These are phyloP conservation scores for Osmerus mordax DNA, from an alignment of 2,113 vertebrate genomes.

Conservation along the genomic window DNA sequence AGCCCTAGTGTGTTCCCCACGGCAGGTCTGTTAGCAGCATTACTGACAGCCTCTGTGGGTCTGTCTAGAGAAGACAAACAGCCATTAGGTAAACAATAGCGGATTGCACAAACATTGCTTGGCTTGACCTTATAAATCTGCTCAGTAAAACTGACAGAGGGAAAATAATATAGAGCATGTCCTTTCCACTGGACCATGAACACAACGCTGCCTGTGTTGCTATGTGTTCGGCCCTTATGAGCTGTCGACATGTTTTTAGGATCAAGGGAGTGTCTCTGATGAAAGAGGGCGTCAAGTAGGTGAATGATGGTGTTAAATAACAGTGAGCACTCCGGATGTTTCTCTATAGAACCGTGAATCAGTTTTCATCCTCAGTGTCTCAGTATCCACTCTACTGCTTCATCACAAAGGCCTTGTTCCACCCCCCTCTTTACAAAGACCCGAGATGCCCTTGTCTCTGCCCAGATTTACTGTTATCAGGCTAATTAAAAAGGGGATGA, in stretches of 20 bases:
- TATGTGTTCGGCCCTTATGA: no score
- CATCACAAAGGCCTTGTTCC: conserved; percentile 30
- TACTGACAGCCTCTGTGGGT: not conserved
- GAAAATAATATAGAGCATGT: no score
- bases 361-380: conserved; percentile 16
- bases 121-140: not conserved
- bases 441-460: conserved; percentile 55
- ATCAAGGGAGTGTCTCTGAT: no score
- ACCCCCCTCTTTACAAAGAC: conserved; percentile 46
- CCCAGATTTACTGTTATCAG: conserved; percentile 78
- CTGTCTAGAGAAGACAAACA: not conserved
- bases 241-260: no score
- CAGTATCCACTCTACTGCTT: conserved; percentile 56
- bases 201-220: no score
- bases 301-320: no score
- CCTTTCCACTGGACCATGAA: no score
- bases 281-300: no score
- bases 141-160: not conserved
- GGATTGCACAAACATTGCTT: not conserved
- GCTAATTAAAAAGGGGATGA: conserved; percentile 78
- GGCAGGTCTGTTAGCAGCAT: conserved; percentile 15
- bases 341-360: conserved; percentile 25
- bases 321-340: not conserved
- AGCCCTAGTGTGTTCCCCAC: conserved; percentile 2
- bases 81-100: not conserved